Evolutionary conservation across 2,888 invertebrate species (phyloP), one percentile per base, ranked within the genome.

Genomic region (Catocala nupta): DNA sequence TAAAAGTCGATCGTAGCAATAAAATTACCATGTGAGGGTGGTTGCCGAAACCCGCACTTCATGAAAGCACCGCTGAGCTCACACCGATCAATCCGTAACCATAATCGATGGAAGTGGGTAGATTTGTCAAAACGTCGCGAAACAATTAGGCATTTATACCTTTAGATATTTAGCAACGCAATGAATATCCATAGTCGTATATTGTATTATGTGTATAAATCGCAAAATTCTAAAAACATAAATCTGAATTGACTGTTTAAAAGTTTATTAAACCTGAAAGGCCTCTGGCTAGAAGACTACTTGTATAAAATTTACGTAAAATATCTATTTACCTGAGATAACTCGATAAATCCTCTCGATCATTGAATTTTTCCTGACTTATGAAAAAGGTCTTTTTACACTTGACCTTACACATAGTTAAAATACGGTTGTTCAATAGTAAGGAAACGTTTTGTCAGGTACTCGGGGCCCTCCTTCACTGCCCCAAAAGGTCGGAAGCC

Each of bases 401-500:
- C 80, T 85, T 83, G 84, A 83, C 82, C 81, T 77, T 76, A 77
- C 78, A 83, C 81, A 69, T 79, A 65, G 71, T 86, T 83, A 85
- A 83, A 85, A 85, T 81, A 80, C 81, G 83, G 80, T 81, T 82
- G 80, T 81, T 81, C 83, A 87, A 87, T 87, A 86, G 82, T 82
- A 86, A 86, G 85, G 86, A 85, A 90, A 84, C 86, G 83, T 87
- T 89, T 87, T 81, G 81, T 81, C 82, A 87, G 84, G 85, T 88
- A 89, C 88, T 90, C 83, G 85, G 77, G 81, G 83, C 78, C 86
- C 85, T 88, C 86, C 87, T 87, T 88, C 81, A 85, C 81, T 81
- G 80, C 77, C 82, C 86, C 77, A 88, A 83, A 91, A 91, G 93
- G 93, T 91, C 92, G 92, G 91, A 92, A 92, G 91, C 88, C 88